phyloP scores from a whole-genome alignment of 2,797 vertebrate genomes.

The Rhinella marina region DNA sequence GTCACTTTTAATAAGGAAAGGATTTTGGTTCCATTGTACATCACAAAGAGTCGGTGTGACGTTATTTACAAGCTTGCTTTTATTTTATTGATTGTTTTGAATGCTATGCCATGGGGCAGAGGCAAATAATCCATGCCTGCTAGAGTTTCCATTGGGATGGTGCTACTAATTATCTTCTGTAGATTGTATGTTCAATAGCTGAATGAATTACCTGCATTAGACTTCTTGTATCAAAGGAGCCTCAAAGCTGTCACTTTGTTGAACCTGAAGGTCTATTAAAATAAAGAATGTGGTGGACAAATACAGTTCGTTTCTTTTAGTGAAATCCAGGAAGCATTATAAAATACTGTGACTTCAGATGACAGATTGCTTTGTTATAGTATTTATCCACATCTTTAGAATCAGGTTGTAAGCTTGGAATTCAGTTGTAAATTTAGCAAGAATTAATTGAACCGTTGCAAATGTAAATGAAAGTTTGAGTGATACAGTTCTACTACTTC shows the following conservation, averaged over 20 bases:
- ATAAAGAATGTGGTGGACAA: slow-evolving; percentile 54
- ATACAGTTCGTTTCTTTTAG: slow-evolving; percentile 28
- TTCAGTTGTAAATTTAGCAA: slow-evolving; percentile 1
- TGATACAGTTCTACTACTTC: not conserved
- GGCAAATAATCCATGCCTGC: slow-evolving; percentile 58
- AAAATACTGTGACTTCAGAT: slow-evolving; percentile 38
- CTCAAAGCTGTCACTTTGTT: slow-evolving; percentile 53
- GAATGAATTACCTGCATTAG: slow-evolving; percentile 58
- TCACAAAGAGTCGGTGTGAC: slow-evolving; percentile 39
- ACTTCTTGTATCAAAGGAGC: slow-evolving; percentile 54
- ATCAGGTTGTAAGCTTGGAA: not conserved
- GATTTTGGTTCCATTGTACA: slow-evolving; percentile 54
- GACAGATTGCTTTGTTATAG: slow-evolving; percentile 25
- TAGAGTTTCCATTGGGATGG: slow-evolving; percentile 55
- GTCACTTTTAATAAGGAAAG: slow-evolving; percentile 60
- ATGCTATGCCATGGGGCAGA: slow-evolving; percentile 50
- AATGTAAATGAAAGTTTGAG: slow-evolving; percentile 6
- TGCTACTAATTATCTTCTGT: slow-evolving; percentile 60
- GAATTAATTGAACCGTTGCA: slow-evolving; percentile 2
- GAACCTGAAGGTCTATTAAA: slow-evolving; percentile 55
- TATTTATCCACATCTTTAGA: slow-evolving; percentile 23
- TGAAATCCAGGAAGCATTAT: slow-evolving; percentile 44
- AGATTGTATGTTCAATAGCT: slow-evolving; percentile 58
- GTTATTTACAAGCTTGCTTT: slow-evolving; percentile 57
- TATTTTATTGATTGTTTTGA: slow-evolving; percentile 60